Conservation (phyloP, 1,140 invertebrate species). For the Phortica variegata region DNA sequence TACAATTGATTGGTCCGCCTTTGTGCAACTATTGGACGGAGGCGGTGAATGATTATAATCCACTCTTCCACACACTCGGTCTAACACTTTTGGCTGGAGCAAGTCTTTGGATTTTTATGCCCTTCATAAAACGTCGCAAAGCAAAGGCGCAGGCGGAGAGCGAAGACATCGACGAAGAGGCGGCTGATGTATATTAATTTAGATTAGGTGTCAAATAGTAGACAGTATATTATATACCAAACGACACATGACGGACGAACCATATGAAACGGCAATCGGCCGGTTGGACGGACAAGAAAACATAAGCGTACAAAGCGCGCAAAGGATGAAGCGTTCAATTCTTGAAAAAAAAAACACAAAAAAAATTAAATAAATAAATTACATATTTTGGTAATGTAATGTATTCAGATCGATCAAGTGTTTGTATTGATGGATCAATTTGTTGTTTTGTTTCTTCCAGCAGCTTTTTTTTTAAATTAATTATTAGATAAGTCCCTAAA, state of each 20-base stretch:
- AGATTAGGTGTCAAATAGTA: not conserved
- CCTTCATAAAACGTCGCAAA: conserved; percentile 62
- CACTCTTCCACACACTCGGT: conserved; percentile 72
- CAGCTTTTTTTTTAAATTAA: conserved; percentile 34
- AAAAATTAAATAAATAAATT: conserved; percentile 3
- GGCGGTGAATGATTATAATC: conserved; percentile 65
- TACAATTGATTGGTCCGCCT: conserved; percentile 78
- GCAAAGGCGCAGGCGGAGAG: conserved; percentile 31
- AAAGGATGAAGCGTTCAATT: not conserved
- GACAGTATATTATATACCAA: conserved; percentile 1
- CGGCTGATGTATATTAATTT: conserved; percentile 23
- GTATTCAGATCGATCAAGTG: conserved; percentile 1
- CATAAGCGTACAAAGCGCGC: conserved; percentile 25
- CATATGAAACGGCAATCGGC: not conserved
- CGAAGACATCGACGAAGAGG: conserved; percentile 35
- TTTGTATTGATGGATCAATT: conserved; percentile 27
- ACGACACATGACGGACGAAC: conserved; percentile 8
- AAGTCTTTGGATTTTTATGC: conserved; percentile 71
- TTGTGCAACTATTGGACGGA: conserved; percentile 72
- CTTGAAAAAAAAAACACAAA: not conserved
- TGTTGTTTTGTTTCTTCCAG: conserved; percentile 42
- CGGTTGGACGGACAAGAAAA: conserved; percentile 37
- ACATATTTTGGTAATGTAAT: conserved; percentile 1
- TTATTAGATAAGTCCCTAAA: no score
- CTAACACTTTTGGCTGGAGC: conserved; percentile 73